Evolutionary conservation across 2,888 invertebrate species (phyloP), one percentile per base, ranked within the genome.

Genomic region (Leptogaster cylindrica): DNA sequence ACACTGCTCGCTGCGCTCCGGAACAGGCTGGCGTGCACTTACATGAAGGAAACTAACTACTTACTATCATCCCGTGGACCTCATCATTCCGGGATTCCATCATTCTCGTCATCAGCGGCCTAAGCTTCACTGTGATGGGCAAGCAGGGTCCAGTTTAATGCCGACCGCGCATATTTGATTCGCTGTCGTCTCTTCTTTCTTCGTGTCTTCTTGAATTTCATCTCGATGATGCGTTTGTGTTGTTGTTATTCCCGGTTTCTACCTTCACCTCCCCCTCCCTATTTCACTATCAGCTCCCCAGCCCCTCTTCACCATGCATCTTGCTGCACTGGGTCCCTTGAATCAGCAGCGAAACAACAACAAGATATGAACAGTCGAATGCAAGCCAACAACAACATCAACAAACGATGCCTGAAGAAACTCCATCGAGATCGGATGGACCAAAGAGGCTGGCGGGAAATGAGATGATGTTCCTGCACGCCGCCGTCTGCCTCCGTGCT

Each of bases 131-230:
- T 50, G 50, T 51, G 50, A 65, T 51, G 65, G 65, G 65, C 25
- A 65, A 36, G 48, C 64, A 48, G 64, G 14, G 48, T 50, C 25
- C 65, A 65, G 65, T 39, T 65, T 65, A 27, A 65, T 50, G 25
- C 65, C 36, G 65, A 50, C 65, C 65, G 50, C 65, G 65, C 65
- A 65, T 65, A 65, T 65, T 65, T 65, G 65, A 65, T 65, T 65
- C 51, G 65, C 50, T 50, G 65, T 65, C 65, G 48, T 65, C 50
- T 65, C 65, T 51, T 65, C 50, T 65, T 48, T 65, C 65, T 39
- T 39, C 44, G 36, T 25, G 25, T 65, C 65, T 65, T 65, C 65
- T 65, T 65, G 65, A 50, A 65, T 65, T 65, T 65, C 65, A 65
- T 65, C 65, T 65, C 39, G 50, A 65, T 50, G n/a, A n/a, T n/a